These are phyloP conservation scores for Odontamblyopus rebecca DNA, from an alignment of 2,797 vertebrate species.

Conservation along the genomic window DNA sequence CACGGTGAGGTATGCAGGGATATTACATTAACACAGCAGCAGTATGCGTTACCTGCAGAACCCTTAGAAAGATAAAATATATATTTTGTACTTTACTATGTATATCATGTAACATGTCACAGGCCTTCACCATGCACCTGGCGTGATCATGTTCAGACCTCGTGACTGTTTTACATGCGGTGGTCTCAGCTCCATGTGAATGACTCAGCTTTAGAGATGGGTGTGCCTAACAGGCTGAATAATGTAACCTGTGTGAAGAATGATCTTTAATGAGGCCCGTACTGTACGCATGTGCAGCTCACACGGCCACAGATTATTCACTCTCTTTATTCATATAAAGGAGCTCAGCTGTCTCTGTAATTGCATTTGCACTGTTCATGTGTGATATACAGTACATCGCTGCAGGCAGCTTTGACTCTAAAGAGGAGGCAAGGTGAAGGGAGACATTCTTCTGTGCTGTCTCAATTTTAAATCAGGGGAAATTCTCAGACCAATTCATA, in stretches of 20 bases:
- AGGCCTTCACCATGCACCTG: conserved; percentile 4
- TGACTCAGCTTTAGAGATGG: conserved; percentile 65
- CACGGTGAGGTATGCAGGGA: conserved; percentile 18
- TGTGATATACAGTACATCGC: conserved; percentile 59
- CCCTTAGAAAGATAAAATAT: conserved; percentile 2
- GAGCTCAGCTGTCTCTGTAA: conserved; percentile 59
- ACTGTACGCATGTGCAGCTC: conserved; percentile 52
- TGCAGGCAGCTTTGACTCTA: conserved; percentile 51
- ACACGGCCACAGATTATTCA: conserved; percentile 56
- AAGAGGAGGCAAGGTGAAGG: conserved; percentile 44
- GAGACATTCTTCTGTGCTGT: conserved; percentile 39
- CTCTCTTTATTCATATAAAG: conserved; percentile 63
- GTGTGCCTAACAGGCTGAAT: conserved; percentile 57
- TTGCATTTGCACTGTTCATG: conserved; percentile 60
- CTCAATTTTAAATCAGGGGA: conserved; percentile 6
- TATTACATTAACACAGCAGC: conserved; percentile 9
- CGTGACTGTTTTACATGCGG: conserved; percentile 21
- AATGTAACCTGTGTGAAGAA: conserved; percentile 62
- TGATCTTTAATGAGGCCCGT: conserved; percentile 66
- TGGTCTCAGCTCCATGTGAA: conserved; percentile 19
- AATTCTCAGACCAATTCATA: conserved; percentile 7
- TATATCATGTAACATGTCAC: neutral
- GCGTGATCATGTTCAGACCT: conserved; percentile 11
- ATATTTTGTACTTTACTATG: neutral
- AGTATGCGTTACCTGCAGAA: neutral